Conservation (phyloP, 2,797 vertebrate species). For the Apogon hyalosoma region DNA sequence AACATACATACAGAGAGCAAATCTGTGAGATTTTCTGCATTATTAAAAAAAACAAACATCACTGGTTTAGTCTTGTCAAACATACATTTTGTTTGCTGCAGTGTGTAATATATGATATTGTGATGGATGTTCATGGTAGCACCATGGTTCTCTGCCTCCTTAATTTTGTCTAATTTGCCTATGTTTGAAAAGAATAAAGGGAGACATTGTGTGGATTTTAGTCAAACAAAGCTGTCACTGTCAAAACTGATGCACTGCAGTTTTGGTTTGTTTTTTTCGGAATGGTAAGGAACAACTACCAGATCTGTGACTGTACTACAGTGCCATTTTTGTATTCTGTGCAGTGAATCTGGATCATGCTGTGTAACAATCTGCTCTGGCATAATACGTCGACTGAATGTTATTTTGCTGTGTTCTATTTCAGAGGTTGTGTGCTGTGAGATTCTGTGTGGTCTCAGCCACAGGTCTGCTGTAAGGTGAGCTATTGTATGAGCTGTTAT, state of each 20-base stretch:
- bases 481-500: constrained; percentile 8
- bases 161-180: constrained; percentile 3
- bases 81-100: no score
- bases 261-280: constrained; percentile 1
- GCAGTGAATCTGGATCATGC: constrained; percentile 31
- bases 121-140: not conserved
- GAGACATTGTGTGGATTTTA: not conserved
- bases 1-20: no score
- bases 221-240: constrained; percentile 16
- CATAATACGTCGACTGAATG: constrained; percentile 25
- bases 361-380: constrained; percentile 46
- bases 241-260: constrained; percentile 21
- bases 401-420: constrained; percentile 29
- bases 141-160: not conserved
- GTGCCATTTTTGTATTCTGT: constrained; percentile 23
- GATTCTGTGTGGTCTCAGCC: constrained; percentile 19
- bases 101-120: no score
- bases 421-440: constrained; percentile 19
- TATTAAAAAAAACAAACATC: no score
- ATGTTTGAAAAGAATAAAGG: not conserved
- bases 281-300: constrained; percentile 8
- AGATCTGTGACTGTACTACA: constrained; percentile 6
- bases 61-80: no score
- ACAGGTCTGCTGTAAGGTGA: constrained; percentile 34
- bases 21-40: no score